These are phyloP conservation scores for Eubasilissa regina DNA, from an alignment of 1,140 invertebrate genomes.

Conservation along the genomic window DNA sequence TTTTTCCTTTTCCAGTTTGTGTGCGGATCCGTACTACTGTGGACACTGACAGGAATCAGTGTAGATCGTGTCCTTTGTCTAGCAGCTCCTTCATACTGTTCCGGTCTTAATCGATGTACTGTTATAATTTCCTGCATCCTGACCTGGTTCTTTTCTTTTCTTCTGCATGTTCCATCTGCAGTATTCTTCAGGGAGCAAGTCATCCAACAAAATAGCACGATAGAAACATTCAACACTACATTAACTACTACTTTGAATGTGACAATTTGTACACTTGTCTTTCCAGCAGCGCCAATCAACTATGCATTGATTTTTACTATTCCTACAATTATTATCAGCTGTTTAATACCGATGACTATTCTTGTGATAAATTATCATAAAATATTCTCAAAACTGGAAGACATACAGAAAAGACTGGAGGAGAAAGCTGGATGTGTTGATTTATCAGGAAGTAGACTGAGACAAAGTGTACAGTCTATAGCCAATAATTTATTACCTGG, in stretches of 20 bases:
- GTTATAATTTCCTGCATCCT: conserved; percentile 67
- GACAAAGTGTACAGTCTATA: conserved; percentile 51
- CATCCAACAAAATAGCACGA: conserved; percentile 52
- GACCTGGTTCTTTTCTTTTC: conserved; percentile 71
- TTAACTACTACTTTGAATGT: conserved; percentile 43
- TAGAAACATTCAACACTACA: background rate
- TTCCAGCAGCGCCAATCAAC: conserved; percentile 71
- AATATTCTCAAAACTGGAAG: conserved; percentile 71
- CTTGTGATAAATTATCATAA: conserved; percentile 74
- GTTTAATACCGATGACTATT: conserved; percentile 73
- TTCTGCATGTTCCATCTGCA: conserved; percentile 72
- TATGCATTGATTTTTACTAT: conserved; percentile 74
- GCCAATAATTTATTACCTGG: conserved; percentile 40
- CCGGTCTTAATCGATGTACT: conserved; percentile 69
- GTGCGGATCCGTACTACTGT: conserved; percentile 75
- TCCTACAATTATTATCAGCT: conserved; percentile 70
- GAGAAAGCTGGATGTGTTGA: conserved; percentile 48
- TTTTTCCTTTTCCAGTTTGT: conserved; percentile 71
- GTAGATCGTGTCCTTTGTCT: conserved; percentile 75
- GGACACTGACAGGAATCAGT: conserved; percentile 76
- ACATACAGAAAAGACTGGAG: conserved; percentile 51
- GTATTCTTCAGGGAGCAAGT: conserved; percentile 72
- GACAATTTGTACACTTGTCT: conserved; percentile 74
- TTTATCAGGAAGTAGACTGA: conserved; percentile 42
- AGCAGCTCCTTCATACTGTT: conserved; percentile 73